These are phyloP conservation scores for Acronicta leporina DNA, from an alignment of 2,888 invertebrate species.

Conservation along the genomic window DNA sequence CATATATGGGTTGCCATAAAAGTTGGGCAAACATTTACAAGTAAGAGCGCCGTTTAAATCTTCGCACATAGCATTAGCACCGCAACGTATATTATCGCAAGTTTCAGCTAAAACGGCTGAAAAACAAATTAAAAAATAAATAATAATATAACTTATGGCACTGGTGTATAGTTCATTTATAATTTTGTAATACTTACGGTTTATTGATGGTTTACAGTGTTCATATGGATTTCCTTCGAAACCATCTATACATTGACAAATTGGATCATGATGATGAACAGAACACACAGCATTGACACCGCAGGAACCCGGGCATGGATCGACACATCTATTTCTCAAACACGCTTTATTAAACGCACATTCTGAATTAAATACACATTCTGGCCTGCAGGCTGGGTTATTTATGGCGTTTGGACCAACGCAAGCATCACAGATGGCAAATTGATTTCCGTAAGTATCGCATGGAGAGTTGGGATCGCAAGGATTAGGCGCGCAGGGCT, in stretches of 20 bases:
- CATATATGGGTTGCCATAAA: constrained; percentile 94
- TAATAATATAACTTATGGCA: not conserved
- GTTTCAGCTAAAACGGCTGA: constrained; percentile 84
- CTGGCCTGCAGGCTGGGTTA: constrained; percentile 94
- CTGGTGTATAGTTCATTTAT: no score
- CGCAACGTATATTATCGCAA: constrained; percentile 93
- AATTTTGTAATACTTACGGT: constrained; percentile 87
- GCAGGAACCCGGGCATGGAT: constrained; percentile 94
- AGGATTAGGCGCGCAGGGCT: constrained; percentile 94
- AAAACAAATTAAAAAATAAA: constrained; percentile 15
- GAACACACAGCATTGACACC: constrained; percentile 92
- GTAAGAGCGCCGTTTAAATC: constrained; percentile 90
- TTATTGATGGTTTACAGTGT: constrained; percentile 90
- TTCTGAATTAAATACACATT: constrained; percentile 94
- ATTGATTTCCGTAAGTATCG: constrained; percentile 92
- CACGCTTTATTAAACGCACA: constrained; percentile 94
- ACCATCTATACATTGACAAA: constrained; percentile 92
- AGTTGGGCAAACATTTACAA: constrained; percentile 93
- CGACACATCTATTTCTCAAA: constrained; percentile 92
- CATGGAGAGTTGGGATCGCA: constrained; percentile 92
- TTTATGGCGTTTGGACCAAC: constrained; percentile 91
- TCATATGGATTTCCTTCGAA: constrained; percentile 94
- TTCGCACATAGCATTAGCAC: constrained; percentile 92
- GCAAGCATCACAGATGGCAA: constrained; percentile 95
- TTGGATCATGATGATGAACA: constrained; percentile 92